phyloP scores from a whole-genome alignment of 92 coral and sea anemone species.

The Zoanthus sociatus region DNA sequence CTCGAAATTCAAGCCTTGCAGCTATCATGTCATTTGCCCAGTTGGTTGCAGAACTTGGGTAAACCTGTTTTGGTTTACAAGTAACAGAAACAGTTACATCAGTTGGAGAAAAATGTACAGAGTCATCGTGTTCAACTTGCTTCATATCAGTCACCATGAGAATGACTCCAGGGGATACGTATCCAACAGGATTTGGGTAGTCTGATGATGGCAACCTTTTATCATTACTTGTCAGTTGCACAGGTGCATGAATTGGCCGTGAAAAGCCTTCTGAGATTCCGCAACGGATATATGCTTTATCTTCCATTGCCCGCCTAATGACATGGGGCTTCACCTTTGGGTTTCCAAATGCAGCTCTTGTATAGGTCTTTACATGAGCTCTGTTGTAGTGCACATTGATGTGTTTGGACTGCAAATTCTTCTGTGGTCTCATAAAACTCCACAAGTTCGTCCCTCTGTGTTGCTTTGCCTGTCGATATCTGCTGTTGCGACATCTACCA shows the following conservation, averaged over 20 bases:
- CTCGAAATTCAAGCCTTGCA: constrained; percentile 21
- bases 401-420: neutral
- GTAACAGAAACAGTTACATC: constrained; percentile 53
- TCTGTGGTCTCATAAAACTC: constrained; percentile 22
- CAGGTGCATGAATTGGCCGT: constrained; percentile 40
- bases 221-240: neutral
- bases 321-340: neutral
- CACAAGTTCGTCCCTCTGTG: constrained; percentile 53
- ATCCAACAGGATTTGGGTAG: constrained; percentile 62
- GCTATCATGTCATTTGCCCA: constrained; percentile 65
- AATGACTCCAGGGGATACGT: constrained; percentile 63
- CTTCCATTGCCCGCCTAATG: constrained; percentile 52
- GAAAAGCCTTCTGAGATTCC: constrained; percentile 57
- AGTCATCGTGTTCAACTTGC: constrained; percentile 11
- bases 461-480: constrained; percentile 44
- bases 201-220: constrained; percentile 25
- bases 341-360: neutral
- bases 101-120: neutral
- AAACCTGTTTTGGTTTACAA: constrained; percentile 57
- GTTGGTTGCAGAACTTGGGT: constrained; percentile 63
- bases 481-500: constrained; percentile 38
- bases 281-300: constrained; percentile 42
- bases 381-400: neutral
- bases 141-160: constrained; percentile 58
- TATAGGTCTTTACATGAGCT: constrained; percentile 19